These are phyloP conservation scores for Idris sp. DNA, from an alignment of 1,140 invertebrate species.

Conservation along the genomic window DNA sequence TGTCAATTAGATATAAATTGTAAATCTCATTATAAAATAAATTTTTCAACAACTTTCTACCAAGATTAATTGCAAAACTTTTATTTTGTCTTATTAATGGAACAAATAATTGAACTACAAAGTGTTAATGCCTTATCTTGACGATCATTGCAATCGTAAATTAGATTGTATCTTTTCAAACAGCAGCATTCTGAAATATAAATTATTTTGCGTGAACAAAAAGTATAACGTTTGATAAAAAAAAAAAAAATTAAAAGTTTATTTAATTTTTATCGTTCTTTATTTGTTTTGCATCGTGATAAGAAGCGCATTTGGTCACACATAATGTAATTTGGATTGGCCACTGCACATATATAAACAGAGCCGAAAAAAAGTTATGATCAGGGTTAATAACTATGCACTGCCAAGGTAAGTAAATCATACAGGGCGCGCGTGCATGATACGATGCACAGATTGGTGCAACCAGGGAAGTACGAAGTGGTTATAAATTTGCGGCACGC, in stretches of 20 bases:
- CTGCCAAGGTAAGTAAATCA: conserved; percentile 63
- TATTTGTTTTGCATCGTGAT: background rate
- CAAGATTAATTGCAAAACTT: no score
- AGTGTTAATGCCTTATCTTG: conserved; percentile 25
- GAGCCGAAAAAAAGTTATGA: conserved; percentile 36
- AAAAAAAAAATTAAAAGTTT: no score
- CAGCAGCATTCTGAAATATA: conserved; percentile 12
- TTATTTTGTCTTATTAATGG: background rate
- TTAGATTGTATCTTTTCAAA: conserved; percentile 29
- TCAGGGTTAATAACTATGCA: conserved; percentile 26
- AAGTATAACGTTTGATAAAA: no score
- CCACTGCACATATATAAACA: no score
- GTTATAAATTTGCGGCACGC: conserved; percentile 69
- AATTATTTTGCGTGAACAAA: no score
- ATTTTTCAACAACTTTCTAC: no score
- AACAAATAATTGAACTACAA: conserved; percentile 13
- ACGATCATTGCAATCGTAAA: conserved; percentile 34
- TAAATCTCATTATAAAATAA: no score
- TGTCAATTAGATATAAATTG: no score
- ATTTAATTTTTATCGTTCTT: background rate
- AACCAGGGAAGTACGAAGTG: conserved; percentile 64
- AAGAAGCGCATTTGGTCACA: background rate
- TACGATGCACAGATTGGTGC: conserved; percentile 65
- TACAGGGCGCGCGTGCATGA: conserved; percentile 63
- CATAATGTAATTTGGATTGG: conserved; percentile 13